Conservation (phyloP, 2,113 vertebrate species). For the Phrynocephalus versicolor region DNA sequence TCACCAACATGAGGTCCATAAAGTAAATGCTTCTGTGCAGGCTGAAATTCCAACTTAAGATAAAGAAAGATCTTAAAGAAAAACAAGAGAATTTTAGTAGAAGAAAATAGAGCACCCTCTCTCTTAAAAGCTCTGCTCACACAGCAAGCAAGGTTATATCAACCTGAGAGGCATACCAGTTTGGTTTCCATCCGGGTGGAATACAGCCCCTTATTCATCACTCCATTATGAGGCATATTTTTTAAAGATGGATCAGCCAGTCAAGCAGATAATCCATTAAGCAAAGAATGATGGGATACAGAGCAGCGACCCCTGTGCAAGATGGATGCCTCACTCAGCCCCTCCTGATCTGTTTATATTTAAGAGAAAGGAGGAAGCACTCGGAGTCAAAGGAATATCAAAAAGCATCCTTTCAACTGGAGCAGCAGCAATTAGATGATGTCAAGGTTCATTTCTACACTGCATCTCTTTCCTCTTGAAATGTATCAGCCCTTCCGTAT, state of each 20-base stretch:
- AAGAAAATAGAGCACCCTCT: no score
- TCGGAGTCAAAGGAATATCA: conserved; percentile 36
- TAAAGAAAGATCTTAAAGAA: no score
- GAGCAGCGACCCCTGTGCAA: accelerated
- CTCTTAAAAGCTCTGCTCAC: no score
- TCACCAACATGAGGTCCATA: no score
- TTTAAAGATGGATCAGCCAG: conserved; percentile 2
- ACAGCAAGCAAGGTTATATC: not conserved
- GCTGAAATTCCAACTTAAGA: no score
- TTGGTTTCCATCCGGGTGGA: not conserved
- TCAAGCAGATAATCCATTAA: conserved; percentile 19
- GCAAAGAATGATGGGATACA: not conserved
- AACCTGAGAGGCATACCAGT: no score
- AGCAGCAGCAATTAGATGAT: conserved; percentile 59
- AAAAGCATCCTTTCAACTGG: conserved; percentile 42
- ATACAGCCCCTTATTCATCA: not conserved
- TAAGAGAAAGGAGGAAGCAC: accelerated
- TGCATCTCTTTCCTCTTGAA: conserved; percentile 48
- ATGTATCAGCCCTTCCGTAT: not conserved
- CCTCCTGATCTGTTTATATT: conserved; percentile 16
- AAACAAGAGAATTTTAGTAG: no score
- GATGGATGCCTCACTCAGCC: not conserved
- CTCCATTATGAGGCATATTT: conserved; percentile 21
- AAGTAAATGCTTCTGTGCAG: no score
- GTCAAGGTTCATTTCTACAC: conserved; percentile 55